Base-by-base conservation (phyloP, 2,113 vertebrate genomes). In the Pelobates fuscus region DNA sequence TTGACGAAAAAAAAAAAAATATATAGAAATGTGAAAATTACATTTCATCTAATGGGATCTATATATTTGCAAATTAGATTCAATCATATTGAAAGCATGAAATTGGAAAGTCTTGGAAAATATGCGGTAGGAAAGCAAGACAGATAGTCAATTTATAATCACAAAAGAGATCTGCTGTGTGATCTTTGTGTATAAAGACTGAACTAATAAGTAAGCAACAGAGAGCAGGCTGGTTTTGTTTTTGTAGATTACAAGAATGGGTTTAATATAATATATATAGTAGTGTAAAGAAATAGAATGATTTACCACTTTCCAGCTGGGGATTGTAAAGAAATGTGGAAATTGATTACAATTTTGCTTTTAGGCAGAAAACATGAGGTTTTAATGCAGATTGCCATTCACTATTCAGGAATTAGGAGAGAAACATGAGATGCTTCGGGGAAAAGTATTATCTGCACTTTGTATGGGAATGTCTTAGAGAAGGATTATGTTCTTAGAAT, bases 61-160 rank as follows among this genome's bases (percentile, higher is more conserved):
- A 67, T 77, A 68, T 59, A 61, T 77, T 77, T 77, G 73, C 64
- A 77, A 77, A 77, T 77, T 68, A 77, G 57, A 77, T 77, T 77
- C 73, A 49, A 68, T 77, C 73, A 77, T 55, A 77, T 21, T 68
- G 73, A 77, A 77, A 77, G 73, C 73, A 77, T 77, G 73, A 77
- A 77, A 77, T 77, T 77, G 73, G 57, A 77, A 77, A 77, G 67
- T 24, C 73, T 77, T 68, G 67, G 43, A 77, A 77, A 77, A 77
- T 77, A 77, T 67, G 73, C 24, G 72, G 24, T 26, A 37, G 37
- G 72, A 67, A 75, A 67, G 54, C 25, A 29, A 67, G 65, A 60
- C 65, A 68, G 73, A 49, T 67, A 52, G 65, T 77, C 73, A 68
- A 68, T 77, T 64, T 32, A 44, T 26, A 77, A 75, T 67, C 73